A percentile compares a stretch with the other conserved stretches of the same genome.
Conservation (phyloP, 2,888 invertebrate genomes). For the Platycheirus albimanus region DNA sequence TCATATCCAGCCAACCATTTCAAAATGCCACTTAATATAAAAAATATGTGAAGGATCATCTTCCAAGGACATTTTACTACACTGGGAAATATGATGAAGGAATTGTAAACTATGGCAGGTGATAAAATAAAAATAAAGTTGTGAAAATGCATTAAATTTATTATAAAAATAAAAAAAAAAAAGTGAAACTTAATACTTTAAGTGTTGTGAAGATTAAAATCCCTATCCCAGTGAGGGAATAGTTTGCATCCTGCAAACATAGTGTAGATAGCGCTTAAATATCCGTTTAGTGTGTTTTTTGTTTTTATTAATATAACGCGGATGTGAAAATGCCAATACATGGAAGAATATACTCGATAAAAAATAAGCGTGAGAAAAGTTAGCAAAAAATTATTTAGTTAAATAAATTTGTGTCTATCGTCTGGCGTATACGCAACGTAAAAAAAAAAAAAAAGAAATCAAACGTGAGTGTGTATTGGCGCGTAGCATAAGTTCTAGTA, state of each 20-base stretch:
- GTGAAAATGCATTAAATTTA: slow-evolving; percentile 65
- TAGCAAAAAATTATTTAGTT: slow-evolving; percentile 29
- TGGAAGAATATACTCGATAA: slow-evolving; percentile 22
- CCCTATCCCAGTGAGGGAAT: slow-evolving; percentile 26
- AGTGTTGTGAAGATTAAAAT: slow-evolving; percentile 51
- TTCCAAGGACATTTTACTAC: no score
- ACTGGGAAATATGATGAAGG: neutral
- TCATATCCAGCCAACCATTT: slow-evolving; percentile 11
- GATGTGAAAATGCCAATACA: slow-evolving; percentile 50
- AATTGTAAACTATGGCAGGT: neutral
- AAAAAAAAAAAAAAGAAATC: no score
- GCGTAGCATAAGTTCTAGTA: slow-evolving; percentile 71
- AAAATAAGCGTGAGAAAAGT: slow-evolving; percentile 28
- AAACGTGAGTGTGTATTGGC: slow-evolving; percentile 50
- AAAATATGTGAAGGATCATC: neutral
- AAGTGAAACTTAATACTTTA: slow-evolving; percentile 24
- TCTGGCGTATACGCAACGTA: slow-evolving; percentile 1
- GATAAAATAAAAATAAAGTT: slow-evolving; percentile 27
- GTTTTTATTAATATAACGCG: neutral
- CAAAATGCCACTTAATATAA: slow-evolving; percentile 28
- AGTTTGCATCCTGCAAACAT: slow-evolving; percentile 24
- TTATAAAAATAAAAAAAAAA: slow-evolving; percentile 32
- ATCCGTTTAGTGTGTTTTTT: slow-evolving; percentile 13
- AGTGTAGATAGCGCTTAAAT: slow-evolving; percentile 43
- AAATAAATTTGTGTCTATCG: no score